A percentile compares a stretch with the other conserved stretches of the same genome.
Conservation (phyloP, 2,888 invertebrate species). For the Elgonia sp. region DNA sequence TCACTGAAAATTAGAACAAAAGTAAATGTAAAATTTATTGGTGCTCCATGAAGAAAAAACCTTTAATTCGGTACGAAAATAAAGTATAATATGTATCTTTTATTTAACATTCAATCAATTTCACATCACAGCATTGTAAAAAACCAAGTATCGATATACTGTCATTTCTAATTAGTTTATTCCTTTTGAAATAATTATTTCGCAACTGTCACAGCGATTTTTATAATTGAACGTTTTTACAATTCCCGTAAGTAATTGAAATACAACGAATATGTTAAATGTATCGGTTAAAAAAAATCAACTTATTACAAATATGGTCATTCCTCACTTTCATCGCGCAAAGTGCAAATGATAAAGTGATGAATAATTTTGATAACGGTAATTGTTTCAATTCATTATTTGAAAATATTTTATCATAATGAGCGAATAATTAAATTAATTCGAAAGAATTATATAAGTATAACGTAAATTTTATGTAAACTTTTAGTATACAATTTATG, state of each 20-base stretch:
- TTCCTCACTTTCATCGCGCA: not conserved
- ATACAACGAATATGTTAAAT: slow-evolving; percentile 35
- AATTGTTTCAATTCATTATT: too few species aligned
- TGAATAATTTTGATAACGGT: too few species aligned
- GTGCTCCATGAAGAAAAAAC: slow-evolving; percentile 54
- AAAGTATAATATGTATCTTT: slow-evolving; percentile 64
- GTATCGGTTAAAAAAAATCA: slow-evolving; percentile 34
- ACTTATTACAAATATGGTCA: slow-evolving; percentile 21
- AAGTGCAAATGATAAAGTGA: too few species aligned
- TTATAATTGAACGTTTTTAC: slow-evolving; percentile 62
- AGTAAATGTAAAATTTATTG: slow-evolving; percentile 64
- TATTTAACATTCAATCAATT: slow-evolving; percentile 65
- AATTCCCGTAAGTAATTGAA: slow-evolving; percentile 41
- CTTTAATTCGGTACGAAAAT: slow-evolving; percentile 62
- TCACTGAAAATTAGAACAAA: slow-evolving; percentile 69
- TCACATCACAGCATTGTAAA: slow-evolving; percentile 63
- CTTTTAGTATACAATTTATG: too few species aligned
- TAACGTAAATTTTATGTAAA: too few species aligned
- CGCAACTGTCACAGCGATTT: slow-evolving; percentile 57
- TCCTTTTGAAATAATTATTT: slow-evolving; percentile 67
- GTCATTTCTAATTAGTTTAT: slow-evolving; percentile 64
- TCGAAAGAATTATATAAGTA: too few species aligned
- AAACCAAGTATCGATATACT: slow-evolving; percentile 63
- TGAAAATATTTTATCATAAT: too few species aligned
- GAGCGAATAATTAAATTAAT: too few species aligned